Conservation (phyloP, 2,888 invertebrate genomes). For the Schizotus pectinicornis region DNA sequence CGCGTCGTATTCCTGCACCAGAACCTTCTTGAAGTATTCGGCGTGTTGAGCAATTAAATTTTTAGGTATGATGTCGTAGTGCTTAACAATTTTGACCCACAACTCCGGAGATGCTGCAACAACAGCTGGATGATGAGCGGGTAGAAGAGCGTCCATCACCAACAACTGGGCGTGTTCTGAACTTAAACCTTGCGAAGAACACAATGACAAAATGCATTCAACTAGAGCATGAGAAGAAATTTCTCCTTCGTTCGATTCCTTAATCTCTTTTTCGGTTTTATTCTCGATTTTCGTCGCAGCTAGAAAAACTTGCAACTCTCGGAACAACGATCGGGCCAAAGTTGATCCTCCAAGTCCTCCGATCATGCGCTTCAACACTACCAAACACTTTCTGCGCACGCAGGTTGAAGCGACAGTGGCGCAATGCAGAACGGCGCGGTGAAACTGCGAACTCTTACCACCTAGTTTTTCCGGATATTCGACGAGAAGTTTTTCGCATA, state of each 20-base stretch:
- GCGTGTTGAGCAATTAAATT: constrained; percentile 67
- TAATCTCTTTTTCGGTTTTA: constrained; percentile 5
- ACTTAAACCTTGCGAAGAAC: constrained; percentile 54
- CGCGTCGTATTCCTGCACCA: constrained; percentile 63
- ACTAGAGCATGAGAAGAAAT: constrained; percentile 56
- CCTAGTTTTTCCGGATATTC: constrained; percentile 73
- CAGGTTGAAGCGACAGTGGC: constrained; percentile 68
- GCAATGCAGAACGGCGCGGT: constrained; percentile 74
- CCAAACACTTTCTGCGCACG: constrained; percentile 68
- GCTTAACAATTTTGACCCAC: constrained; percentile 72
- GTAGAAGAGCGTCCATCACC: constrained; percentile 71
- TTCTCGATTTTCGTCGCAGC: constrained; percentile 64
- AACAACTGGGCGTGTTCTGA: constrained; percentile 65
- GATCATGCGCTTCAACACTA: constrained; percentile 67
- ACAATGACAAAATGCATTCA: constrained; percentile 56
- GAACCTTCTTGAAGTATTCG: constrained; percentile 65
- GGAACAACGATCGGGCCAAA: constrained; percentile 68
- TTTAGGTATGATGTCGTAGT: constrained; percentile 65
- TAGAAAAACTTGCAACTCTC: constrained; percentile 71
- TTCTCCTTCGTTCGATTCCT: constrained; percentile 6
- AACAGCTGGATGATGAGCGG: constrained; percentile 78
- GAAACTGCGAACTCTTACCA: constrained; percentile 68
- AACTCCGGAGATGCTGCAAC: constrained; percentile 64
- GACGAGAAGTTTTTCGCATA: constrained; percentile 75
- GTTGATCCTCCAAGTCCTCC: constrained; percentile 65